These are phyloP conservation scores for Mesitornis unicolor DNA, from an alignment of 2,113 vertebrate genomes.

Conservation along the genomic window DNA sequence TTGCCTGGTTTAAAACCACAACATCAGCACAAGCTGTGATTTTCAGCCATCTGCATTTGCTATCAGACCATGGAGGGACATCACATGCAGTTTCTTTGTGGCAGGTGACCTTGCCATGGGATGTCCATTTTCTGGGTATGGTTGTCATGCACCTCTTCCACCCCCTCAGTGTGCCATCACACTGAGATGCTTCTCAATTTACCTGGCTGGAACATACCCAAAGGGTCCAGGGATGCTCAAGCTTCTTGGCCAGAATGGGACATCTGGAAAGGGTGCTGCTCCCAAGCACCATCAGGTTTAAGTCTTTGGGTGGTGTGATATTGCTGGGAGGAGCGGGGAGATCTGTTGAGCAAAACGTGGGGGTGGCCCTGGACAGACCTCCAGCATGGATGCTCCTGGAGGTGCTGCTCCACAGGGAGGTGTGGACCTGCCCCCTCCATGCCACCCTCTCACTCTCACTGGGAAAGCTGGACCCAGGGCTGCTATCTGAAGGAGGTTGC, in stretches of 20 bases:
- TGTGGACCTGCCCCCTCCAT: neutral
- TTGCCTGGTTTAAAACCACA: neutral
- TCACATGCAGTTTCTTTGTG: rapidly evolving
- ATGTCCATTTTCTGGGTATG: neutral
- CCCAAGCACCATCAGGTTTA: neutral
- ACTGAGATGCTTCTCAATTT: neutral
- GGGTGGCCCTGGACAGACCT: neutral
- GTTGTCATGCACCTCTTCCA: neutral
- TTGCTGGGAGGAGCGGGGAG: neutral
- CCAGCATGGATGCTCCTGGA: neutral
- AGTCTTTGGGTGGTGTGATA: neutral
- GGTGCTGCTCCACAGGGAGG: neutral
- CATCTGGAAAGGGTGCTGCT: neutral
- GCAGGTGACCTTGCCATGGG: neutral
- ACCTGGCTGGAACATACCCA: neutral
- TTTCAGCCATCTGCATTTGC: neutral
- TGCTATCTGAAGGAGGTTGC: neutral
- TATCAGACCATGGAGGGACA: neutral
- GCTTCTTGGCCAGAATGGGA: neutral
- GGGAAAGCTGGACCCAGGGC: rapidly evolving
- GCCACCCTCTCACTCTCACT: neutral
- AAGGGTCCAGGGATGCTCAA: neutral
- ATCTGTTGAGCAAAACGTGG: neutral
- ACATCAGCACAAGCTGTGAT: neutral
- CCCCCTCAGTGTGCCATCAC: neutral